A percentile compares a stretch with the other conserved stretches of the same genome.
Evolutionary conservation across 2,888 invertebrate species (phyloP).

Genomic region (Acleris sparsana): DNA sequence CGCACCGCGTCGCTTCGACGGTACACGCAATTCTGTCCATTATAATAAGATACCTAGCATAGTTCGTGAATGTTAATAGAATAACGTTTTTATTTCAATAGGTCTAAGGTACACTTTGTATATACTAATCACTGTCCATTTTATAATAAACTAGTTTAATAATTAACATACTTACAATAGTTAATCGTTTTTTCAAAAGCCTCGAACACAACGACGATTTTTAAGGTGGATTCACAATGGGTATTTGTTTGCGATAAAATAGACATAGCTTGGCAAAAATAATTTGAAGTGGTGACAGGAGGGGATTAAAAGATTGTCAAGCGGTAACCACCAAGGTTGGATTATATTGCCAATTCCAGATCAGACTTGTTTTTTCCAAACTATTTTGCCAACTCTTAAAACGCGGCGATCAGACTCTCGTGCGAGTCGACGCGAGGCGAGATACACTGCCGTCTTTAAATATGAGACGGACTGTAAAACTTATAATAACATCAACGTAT

Average conservation of each 20-base stretch:
- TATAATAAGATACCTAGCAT: constrained; percentile 64
- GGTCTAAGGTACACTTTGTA: constrained; percentile 68
- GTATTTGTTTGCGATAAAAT: background rate
- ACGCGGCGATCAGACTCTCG: too few species aligned
- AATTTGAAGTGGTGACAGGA: too few species aligned
- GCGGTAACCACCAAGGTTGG: too few species aligned
- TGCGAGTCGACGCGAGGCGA: too few species aligned
- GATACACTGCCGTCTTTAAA: too few species aligned
- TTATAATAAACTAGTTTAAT: constrained; percentile 58
- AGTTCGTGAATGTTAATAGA: constrained; percentile 62
- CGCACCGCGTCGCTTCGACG: constrained; percentile 65
- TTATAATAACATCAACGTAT: too few species aligned
- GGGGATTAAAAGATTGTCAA: too few species aligned
- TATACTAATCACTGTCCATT: constrained; percentile 72
- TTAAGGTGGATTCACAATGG: background rate
- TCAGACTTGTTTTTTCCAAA: too few species aligned
- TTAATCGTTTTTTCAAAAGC: constrained; percentile 25
- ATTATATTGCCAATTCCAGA: too few species aligned
- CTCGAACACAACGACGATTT: constrained; percentile 20
- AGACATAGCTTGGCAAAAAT: too few species aligned
- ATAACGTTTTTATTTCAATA: constrained; percentile 59
- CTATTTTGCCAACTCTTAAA: too few species aligned
- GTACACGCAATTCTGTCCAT: constrained; percentile 83
- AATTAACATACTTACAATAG: constrained; percentile 20
- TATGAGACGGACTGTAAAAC: too few species aligned